Conservation (phyloP, 2,888 invertebrate species). For the Drosophila flavopinicola region DNA sequence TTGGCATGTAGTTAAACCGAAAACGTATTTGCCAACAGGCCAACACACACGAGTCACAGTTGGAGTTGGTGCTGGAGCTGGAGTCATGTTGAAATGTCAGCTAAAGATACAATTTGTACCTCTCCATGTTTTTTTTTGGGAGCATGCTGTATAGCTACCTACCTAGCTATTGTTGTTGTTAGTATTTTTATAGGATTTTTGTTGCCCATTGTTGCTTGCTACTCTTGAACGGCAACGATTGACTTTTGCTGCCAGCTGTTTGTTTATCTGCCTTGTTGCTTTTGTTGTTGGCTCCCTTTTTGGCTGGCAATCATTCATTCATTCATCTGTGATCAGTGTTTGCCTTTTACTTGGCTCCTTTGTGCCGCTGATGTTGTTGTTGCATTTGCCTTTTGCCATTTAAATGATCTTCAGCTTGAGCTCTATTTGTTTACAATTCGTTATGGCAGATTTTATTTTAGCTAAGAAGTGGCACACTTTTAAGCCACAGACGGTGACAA, state of each 20-base stretch:
- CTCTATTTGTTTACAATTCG: slow-evolving; percentile 69
- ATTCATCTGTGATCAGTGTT: slow-evolving; percentile 54
- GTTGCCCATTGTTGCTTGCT: slow-evolving; percentile 52
- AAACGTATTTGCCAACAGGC: slow-evolving; percentile 51
- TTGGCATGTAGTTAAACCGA: slow-evolving; percentile 47
- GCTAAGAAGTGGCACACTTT: slow-evolving; percentile 43
- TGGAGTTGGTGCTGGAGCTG: slow-evolving; percentile 21
- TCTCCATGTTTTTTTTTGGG: slow-evolving; percentile 59
- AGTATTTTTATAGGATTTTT: slow-evolving; percentile 35
- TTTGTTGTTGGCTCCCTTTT: slow-evolving; percentile 59
- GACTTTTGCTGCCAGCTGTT: slow-evolving; percentile 65
- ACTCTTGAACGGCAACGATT: slow-evolving; percentile 63
- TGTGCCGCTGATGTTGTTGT: slow-evolving; percentile 14
- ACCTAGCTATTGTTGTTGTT: slow-evolving; percentile 38
- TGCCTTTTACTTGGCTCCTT: slow-evolving; percentile 62
- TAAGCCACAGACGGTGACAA: slow-evolving; percentile 22
- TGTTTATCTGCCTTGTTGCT: slow-evolving; percentile 41
- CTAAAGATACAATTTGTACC: slow-evolving; percentile 71
- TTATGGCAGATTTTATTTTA: slow-evolving; percentile 60
- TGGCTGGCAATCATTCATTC: slow-evolving; percentile 56
- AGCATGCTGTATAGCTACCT: slow-evolving; percentile 61
- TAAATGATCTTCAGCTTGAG: slow-evolving; percentile 53
- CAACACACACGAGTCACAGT: slow-evolving; percentile 41
- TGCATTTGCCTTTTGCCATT: slow-evolving; percentile 57
- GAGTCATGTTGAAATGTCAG: slow-evolving; percentile 76